phyloP scores from a whole-genome alignment of 2,113 vertebrate genomes.

The Petromus typicus region DNA sequence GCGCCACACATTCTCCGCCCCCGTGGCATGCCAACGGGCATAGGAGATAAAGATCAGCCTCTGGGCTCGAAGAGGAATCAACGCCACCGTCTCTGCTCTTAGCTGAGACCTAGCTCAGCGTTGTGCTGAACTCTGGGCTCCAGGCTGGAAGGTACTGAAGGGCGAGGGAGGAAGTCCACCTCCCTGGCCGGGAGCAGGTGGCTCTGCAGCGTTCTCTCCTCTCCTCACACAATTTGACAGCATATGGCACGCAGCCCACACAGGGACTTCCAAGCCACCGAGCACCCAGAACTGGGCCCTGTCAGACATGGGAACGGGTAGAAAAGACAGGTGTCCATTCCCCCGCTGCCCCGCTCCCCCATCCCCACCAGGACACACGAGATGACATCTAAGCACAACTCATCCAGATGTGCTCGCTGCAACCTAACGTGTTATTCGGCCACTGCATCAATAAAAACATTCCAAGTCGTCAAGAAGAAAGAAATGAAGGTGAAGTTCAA shows the following conservation, averaged over 20 bases:
- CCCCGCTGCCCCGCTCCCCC: neutral
- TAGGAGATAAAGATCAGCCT: slow-evolving; percentile 57
- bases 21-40: neutral
- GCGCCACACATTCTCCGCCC: neutral
- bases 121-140: neutral
- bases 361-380: neutral
- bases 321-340: neutral
- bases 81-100: neutral
- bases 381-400: accelerated
- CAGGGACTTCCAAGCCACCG: accelerated
- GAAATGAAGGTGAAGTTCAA: neutral
- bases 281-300: neutral
- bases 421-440: neutral
- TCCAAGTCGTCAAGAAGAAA: neutral
- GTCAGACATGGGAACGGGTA: accelerated
- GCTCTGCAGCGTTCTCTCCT: neutral
- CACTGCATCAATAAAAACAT: neutral
- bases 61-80: neutral
- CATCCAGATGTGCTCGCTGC: neutral
- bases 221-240: accelerated
- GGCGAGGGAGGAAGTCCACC: neutral
- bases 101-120: neutral
- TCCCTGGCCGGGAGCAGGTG: accelerated
- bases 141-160: neutral
- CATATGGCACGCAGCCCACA: neutral